phyloP scores from a whole-genome alignment of 2,113 vertebrate genomes.

The Catharus minimus region DNA sequence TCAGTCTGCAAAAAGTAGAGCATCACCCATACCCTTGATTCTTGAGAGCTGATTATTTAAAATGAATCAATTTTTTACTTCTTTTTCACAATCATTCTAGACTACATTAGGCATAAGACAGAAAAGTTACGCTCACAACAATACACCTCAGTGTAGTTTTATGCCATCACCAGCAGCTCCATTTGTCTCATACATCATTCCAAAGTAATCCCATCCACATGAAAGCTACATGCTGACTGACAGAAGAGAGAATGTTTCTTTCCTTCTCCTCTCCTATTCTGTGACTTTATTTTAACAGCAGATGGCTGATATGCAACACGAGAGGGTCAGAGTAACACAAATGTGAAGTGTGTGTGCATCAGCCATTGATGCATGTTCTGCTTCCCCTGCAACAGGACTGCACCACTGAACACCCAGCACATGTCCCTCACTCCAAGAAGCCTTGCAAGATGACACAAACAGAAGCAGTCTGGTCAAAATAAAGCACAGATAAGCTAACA shows the following conservation, averaged over 20 bases:
- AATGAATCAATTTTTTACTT: background rate
- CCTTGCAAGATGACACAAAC: background rate
- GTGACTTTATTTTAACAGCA: background rate
- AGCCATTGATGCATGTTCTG: background rate
- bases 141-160: background rate
- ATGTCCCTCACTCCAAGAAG: background rate
- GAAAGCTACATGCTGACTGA: background rate
- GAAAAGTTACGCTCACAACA: rapidly evolving
- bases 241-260: background rate
- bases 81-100: background rate
- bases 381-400: background rate
- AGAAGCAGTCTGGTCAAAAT: background rate
- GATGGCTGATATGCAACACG: background rate
- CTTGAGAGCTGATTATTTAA: background rate
- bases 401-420: background rate
- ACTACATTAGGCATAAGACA: background rate
- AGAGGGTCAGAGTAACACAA: background rate
- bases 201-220: background rate
- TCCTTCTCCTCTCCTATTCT: background rate
- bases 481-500: background rate
- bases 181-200: background rate
- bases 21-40: background rate
- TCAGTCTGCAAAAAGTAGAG: background rate
- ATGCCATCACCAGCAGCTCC: background rate
- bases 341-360: rapidly evolving